Evolutionary conservation across 2,888 invertebrate genomes (phyloP), one percentile per base, ranked within the genome.

Genomic region (Lochmaea crataegi): DNA sequence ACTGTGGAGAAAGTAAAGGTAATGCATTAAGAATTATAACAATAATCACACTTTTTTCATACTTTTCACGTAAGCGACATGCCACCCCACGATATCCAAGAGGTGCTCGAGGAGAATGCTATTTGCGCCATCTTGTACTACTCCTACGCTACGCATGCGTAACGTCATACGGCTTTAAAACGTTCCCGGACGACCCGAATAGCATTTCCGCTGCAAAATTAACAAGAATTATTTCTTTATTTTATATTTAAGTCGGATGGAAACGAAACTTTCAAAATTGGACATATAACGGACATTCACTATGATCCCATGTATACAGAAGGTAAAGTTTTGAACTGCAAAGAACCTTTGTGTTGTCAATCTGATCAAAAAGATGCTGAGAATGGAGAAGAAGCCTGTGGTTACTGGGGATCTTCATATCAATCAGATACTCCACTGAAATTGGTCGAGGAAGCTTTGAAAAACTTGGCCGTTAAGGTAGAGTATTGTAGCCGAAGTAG

Each of bases 321-420:
- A 0, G 90, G 90, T 48, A 90, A 93, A 0, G 90, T 91, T 51
- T 92, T 93, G 0, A 87, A 90, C 2, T 97, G 96, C 83, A 89
- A 88, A 0, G 93, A 94, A 79, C 94, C 96, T 0, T 87, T 93
- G 5, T 97, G 96, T 83, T 97, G 96, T 83, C 90, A 94, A 72
- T 83, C 79, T 16, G 90, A 90, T 26, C 91, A 91, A 82, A 88
- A 88, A 0, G 83, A 84, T 12, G 86, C 89, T 0, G 51, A 42
- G 1, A 11, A 53, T 4, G 65, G 16, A 14, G 53, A 32, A 4
- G 65, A 65, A 3, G 63, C 76, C 2, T 95, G 96, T 0, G 95
- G 95, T 0, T 90, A 88, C 80, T 96, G 95, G 94, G 61, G 58
- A 53, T 56, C 71, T 10, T 51, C 48, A 6, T 10, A 22, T 10